Conservation (phyloP, 2,797 vertebrate genomes). For the Lepilemur septentrionalis region DNA sequence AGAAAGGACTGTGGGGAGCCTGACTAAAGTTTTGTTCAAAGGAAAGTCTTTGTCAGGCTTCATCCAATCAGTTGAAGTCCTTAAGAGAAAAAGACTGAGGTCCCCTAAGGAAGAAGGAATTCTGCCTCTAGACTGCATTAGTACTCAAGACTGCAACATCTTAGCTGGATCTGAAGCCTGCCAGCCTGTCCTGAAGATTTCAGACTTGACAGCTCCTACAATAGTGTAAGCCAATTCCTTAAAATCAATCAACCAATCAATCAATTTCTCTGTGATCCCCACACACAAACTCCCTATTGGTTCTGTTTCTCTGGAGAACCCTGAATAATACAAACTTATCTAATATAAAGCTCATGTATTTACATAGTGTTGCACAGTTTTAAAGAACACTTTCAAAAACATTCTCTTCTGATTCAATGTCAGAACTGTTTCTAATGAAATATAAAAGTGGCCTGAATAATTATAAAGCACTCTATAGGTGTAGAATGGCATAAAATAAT, state of each 20-base stretch:
- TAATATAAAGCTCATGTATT: neutral
- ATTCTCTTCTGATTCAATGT: neutral
- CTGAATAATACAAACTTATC: neutral
- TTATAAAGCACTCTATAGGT: neutral
- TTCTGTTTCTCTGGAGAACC: neutral
- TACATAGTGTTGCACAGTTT: neutral
- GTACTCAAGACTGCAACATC: neutral
- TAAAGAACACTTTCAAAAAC: slow-evolving; percentile 2
- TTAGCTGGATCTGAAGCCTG: neutral
- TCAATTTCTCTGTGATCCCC: neutral
- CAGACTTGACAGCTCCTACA: neutral
- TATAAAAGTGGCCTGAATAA: slow-evolving; percentile 20
- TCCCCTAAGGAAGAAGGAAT: neutral
- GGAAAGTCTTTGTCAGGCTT: neutral
- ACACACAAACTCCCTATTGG: neutral
- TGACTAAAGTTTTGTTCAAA: neutral
- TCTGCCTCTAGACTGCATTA: neutral
- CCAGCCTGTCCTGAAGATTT: neutral
- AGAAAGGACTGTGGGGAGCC: neutral
- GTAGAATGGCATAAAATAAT: neutral
- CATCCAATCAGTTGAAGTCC: neutral
- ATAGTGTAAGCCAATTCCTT: neutral
- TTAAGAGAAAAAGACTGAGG: neutral
- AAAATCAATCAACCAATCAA: neutral
- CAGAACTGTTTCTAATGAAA: slow-evolving; percentile 8